A percentile compares a stretch with the other conserved stretches of the same genome.
Conservation (phyloP, 2,113 vertebrate genomes). For the Podilymbus podiceps region DNA sequence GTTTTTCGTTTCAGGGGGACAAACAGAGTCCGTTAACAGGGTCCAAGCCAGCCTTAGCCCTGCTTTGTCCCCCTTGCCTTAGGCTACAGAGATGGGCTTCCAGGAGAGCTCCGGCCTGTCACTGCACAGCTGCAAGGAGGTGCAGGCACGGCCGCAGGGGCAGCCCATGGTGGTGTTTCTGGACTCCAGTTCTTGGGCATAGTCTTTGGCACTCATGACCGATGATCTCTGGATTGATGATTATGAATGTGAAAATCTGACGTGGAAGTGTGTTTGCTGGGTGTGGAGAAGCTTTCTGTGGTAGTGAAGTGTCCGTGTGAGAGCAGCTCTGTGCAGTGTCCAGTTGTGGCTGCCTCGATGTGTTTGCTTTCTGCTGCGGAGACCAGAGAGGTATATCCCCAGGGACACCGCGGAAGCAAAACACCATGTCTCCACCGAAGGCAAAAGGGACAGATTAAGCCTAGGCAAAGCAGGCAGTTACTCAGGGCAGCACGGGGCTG, state of each 20-base stretch:
- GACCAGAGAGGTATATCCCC: background rate
- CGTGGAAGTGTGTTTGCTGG: background rate
- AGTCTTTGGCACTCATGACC: accelerated
- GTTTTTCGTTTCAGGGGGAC: background rate
- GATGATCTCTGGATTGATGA: accelerated
- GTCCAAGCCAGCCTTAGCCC: background rate
- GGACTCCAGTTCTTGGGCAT: no score
- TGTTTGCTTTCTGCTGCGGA: background rate
- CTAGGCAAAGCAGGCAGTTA: background rate
- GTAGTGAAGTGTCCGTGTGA: accelerated
- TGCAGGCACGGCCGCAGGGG: accelerated
- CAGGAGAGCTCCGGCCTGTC: background rate
- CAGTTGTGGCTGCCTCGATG: background rate
- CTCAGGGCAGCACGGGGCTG: background rate
- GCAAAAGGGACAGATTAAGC: background rate
- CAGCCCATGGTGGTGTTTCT: background rate
- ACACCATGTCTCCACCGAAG: background rate
- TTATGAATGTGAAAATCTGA: background rate
- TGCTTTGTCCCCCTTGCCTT: background rate
- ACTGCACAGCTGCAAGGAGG: accelerated
- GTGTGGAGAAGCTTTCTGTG: background rate
- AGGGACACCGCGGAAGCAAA: background rate
- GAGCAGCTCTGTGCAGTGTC: background rate
- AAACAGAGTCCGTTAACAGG: accelerated
- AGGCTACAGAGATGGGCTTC: accelerated